Percentiles rank a stretch among this genome's conserved stretches.
These are phyloP conservation scores for Brevimyrus niger DNA, from an alignment of 2,113 vertebrate genomes.

Conservation along the genomic window DNA sequence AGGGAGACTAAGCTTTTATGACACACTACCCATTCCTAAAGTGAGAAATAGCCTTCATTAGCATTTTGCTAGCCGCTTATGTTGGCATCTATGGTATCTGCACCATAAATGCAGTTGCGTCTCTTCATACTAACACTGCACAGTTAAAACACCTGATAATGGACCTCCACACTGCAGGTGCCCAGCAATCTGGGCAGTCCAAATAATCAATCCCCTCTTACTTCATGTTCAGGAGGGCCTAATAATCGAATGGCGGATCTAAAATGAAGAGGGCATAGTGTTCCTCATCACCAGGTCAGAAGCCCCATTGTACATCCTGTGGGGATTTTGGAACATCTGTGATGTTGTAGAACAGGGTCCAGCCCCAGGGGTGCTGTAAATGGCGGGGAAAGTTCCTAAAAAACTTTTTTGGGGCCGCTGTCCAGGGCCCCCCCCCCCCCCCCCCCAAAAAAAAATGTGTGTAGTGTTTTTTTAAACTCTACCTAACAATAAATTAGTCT, in stretches of 20 bases:
- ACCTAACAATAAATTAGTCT: not conserved
- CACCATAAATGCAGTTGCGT: not conserved
- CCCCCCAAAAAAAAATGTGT: not conserved
- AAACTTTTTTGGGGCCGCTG: not conserved
- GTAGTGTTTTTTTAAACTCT: not conserved
- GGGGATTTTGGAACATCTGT: not conserved
- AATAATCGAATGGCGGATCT: not conserved
- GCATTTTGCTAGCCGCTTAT: not conserved
- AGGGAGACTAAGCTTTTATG: not conserved
- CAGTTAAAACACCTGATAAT: not conserved
- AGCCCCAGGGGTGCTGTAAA: not conserved
- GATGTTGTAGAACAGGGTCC: not conserved
- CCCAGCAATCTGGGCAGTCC: constrained; percentile 37
- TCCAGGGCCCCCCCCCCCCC: not conserved
- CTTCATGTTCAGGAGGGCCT: not conserved
- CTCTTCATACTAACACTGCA: not conserved
- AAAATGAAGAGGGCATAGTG: not conserved
- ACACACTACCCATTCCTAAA: not conserved
- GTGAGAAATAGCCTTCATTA: not conserved
- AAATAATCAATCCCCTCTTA: constrained; percentile 35
- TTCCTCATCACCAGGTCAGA: not conserved
- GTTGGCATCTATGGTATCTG: not conserved
- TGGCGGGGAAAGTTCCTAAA: not conserved
- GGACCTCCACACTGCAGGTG: not conserved
- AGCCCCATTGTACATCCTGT: not conserved